phyloP scores from a whole-genome alignment of 1,140 invertebrate genomes.

The Apocrypta bakeri region DNA sequence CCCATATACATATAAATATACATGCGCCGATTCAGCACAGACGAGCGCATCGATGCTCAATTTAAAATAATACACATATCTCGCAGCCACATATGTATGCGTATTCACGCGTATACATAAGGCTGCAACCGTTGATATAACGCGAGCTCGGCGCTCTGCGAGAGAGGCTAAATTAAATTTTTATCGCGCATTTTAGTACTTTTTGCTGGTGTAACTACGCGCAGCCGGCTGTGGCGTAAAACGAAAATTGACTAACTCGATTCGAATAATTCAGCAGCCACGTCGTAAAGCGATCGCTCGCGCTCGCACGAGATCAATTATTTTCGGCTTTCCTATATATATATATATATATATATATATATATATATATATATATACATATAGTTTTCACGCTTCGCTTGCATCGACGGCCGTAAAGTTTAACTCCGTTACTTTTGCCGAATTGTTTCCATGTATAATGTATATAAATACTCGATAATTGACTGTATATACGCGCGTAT shows the following conservation, averaged over 20 bases:
- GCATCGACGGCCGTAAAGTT: too few species aligned
- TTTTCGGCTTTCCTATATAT: constrained; percentile 40
- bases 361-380: too few species aligned
- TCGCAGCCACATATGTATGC: not conserved
- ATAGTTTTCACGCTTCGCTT: not conserved
- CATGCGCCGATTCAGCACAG: too few species aligned
- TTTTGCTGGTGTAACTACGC: constrained; percentile 30
- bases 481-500: too few species aligned
- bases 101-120: not conserved
- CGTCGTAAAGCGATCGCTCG: constrained; percentile 8
- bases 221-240: constrained; percentile 27
- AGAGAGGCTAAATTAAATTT: constrained; percentile 35
- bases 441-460: too few species aligned
- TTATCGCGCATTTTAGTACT: constrained; percentile 40
- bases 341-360: too few species aligned
- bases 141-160: too few species aligned
- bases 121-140: not conserved
- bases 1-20: too few species aligned
- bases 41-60: not conserved
- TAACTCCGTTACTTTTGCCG: too few species aligned
- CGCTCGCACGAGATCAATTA: constrained; percentile 44
- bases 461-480: too few species aligned
- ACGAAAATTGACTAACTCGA: constrained; percentile 39
- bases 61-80: constrained; percentile 38
- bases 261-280: constrained; percentile 34